Evolutionary conservation across 2,797 vertebrate species (phyloP), one percentile per base, ranked within the genome.

Genomic region (Lithobates pipiens): DNA sequence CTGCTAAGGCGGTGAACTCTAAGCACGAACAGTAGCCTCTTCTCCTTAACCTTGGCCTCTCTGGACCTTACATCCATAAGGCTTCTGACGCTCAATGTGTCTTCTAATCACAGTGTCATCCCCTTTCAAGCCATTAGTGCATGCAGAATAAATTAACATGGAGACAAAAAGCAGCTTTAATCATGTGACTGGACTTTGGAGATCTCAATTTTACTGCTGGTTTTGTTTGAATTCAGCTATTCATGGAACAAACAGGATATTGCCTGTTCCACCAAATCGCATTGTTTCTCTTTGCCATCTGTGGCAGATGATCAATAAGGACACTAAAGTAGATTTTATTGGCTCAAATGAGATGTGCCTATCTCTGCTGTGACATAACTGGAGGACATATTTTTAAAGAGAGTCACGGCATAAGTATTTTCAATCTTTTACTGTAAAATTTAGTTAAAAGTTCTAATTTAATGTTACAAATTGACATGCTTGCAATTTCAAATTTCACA

Each of bases 271-370:
- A 63, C 80, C 54, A 82, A 63, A 82, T 39, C 61, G 29, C 36
- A 63, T 82, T 74, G 61, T 74, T 63, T 73, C n/a, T 44, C 16
- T 74, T 61, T 42, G 50, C 34, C 80, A 82, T 82, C 80, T 82
- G 80, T 46, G 80, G 50, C 70, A 82, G 80, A 16, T 1, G 34
- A 73, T 72, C 69, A 81, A 63, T 72, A 81, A 61, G 79, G 23
- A 81, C 29, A 63, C 57, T 63, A 57, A 81, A 61, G 79, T 23
- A 81, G 23, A 44, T 36, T 72, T 72, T 61, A 80, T 80, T 57
- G 69, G 32, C 8, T 81, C n/a, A 16, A 46, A 23, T 11, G n/a
- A 74, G 15, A 46, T 74, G n/a, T 74, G 10, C 23, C 36, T 44
- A 34, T n/a, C 15, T 15, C 9, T 61, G 18, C 7, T 73, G 36